Base-by-base conservation (phyloP, 1,140 invertebrate species). In the Drosophila dunni region DNA sequence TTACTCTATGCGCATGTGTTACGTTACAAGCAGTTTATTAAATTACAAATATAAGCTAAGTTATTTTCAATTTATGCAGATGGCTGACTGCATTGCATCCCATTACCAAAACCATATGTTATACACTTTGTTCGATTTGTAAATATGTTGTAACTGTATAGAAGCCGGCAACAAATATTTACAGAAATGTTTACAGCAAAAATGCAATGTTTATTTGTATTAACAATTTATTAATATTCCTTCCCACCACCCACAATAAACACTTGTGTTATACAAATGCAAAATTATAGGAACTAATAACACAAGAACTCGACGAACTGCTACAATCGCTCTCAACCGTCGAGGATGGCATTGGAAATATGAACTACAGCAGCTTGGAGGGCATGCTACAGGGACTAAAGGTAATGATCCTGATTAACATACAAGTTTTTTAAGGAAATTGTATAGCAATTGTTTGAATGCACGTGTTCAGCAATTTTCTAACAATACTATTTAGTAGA, bases 281-380 rank as follows among this genome's bases (percentile, higher is more conserved):
- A 79, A 66, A 63, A 51, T 93, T 93, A 78, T 94, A 96, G 96
- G 95, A 95, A 80, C 93, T 94, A 78, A 93, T 96, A 78, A 93
- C 94, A 92, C 94, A 94, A 91, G 94, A 95, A 84, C 93, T 96
- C 81, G 94, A 94, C 82, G 93, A 94, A 91, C 93, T 96, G 73
- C 94, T 95, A 72, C 92, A 94, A 86, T 94, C 94, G 79, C 93
- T 96, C 34, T 94, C 93, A 71, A 93, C 93, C 74, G 94, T 96
- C 56, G 96, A 96, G 93, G 93, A 93, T 67, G 93, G 94, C 71
- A 94, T 96, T 70, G 93, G 93, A 29, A 93, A 94, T 81, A 93
- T 96, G 66, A 96, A 96, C n/a, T 93, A 94, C 58, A 94, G 95
- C 84, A 96, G 94, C 91, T 93, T 96, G 63, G 93, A 94, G 57